phyloP scores from a whole-genome alignment of 2,888 invertebrate genomes.

The Resseliella maxima region DNA sequence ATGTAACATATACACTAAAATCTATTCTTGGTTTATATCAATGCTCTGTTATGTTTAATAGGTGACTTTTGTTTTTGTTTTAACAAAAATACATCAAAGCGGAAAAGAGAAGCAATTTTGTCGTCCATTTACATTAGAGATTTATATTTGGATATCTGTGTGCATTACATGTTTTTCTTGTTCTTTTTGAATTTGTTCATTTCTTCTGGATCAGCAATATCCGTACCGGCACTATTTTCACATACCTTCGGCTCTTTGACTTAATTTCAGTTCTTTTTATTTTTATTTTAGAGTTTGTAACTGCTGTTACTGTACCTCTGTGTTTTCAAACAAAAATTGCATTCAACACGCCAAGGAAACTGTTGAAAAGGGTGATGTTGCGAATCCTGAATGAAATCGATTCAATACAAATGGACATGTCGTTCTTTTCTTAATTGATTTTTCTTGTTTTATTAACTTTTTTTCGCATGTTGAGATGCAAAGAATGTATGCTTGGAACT shows the following conservation, averaged over 20 bases:
- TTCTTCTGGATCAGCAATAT: background rate
- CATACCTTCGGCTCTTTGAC: slow-evolving; percentile 4
- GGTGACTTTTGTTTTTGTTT: no score
- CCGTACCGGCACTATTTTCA: background rate
- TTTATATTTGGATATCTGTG: slow-evolving; percentile 27
- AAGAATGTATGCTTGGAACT: background rate
- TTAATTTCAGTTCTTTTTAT: background rate
- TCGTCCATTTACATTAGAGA: no score
- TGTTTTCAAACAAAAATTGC: slow-evolving; percentile 6
- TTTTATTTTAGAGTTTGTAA: background rate
- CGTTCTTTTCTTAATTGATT: slow-evolving; percentile 67
- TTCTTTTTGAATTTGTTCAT: slow-evolving; percentile 8
- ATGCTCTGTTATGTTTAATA: no score
- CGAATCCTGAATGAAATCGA: background rate
- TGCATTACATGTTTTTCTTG: slow-evolving; percentile 52
- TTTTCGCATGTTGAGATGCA: slow-evolving; percentile 55
- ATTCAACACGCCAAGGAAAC: background rate
- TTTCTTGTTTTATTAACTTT: slow-evolving; percentile 65
- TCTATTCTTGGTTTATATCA: no score
- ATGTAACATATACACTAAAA: no score
- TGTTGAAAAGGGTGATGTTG: background rate
- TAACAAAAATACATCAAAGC: no score
- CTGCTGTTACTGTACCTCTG: background rate
- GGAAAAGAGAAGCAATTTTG: no score
- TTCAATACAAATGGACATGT: background rate